Conservation (phyloP, 2,888 invertebrate genomes). For the Parasteatoda lunata region DNA sequence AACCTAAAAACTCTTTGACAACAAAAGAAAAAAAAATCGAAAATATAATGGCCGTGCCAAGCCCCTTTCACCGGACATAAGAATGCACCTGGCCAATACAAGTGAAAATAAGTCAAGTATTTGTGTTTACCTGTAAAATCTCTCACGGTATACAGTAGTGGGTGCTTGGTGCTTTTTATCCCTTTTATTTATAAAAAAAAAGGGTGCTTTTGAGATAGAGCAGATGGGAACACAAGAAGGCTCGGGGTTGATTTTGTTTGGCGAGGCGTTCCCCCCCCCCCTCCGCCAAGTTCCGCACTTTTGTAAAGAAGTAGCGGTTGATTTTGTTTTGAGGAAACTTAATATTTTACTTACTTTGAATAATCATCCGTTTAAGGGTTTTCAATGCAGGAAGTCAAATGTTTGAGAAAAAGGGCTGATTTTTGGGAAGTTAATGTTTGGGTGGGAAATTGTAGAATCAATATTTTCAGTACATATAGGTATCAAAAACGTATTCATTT, state of each 20-base stretch:
- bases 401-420: no score
- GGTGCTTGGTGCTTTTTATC: not conserved
- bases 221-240: not conserved
- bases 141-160: constrained; percentile 29
- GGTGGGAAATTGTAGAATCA: no score
- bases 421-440: no score
- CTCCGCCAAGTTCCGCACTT: no score
- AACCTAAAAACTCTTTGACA: not conserved
- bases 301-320: not conserved
- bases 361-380: no score
- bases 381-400: no score
- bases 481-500: no score
- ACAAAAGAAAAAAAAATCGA: not conserved
- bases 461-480: no score
- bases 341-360: no score
- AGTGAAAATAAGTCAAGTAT: constrained; percentile 51
- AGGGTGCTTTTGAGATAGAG: constrained; percentile 1
- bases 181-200: not conserved
- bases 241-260: constrained; percentile 2
- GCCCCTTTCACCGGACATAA: not conserved
- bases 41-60: not conserved
- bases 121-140: constrained; percentile 49
- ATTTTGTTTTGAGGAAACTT: no score
- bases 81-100: constrained; percentile 40
- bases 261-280: no score